Evolutionary conservation across 1,140 invertebrate genomes (phyloP).

Genomic region (Schmidtea mediterranea): DNA sequence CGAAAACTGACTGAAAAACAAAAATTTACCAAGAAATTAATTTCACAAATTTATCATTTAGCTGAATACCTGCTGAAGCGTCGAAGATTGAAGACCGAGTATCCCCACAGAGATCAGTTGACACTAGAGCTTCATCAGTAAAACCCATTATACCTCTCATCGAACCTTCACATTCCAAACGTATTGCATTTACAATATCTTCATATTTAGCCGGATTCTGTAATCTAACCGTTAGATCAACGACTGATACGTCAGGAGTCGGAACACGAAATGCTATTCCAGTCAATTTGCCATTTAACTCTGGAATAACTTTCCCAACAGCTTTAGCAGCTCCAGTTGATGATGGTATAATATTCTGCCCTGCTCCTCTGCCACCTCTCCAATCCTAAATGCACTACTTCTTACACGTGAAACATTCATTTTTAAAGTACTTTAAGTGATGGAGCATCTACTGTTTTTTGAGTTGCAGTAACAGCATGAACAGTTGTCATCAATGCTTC

Average conservation of each 20-base stretch:
- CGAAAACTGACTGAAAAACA: too few species aligned
- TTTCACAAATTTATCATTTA: constrained; percentile 25
- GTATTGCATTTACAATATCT: constrained; percentile 59
- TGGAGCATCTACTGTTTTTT: constrained; percentile 86
- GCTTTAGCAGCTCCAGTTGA: constrained; percentile 90
- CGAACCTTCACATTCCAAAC: constrained; percentile 43
- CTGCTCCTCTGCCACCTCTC: constrained; percentile 80
- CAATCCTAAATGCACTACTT: constrained; percentile 52
- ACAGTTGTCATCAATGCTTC: constrained; percentile 96
- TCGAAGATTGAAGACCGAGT: constrained; percentile 65
- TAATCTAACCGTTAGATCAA: constrained; percentile 50
- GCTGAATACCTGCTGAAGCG: constrained; percentile 58
- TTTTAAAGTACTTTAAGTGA: constrained; percentile 41
- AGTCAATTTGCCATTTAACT: constrained; percentile 50
- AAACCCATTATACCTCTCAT: constrained; percentile 60
- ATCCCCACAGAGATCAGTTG: constrained; percentile 64
- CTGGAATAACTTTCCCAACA: constrained; percentile 59
- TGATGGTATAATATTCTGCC: constrained; percentile 86
- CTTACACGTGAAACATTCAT: constrained; percentile 32
- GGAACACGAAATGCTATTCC: constrained; percentile 97
- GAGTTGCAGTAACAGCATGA: constrained; percentile 80
- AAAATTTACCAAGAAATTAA: constrained; percentile 24
- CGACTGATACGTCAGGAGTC: constrained; percentile 72
- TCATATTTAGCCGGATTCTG: constrained; percentile 42
- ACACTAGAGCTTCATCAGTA: constrained; percentile 72